Evolutionary conservation across 1,140 invertebrate genomes (phyloP), one percentile per base, ranked within the genome.

Genomic region (Eciton burchellii): DNA sequence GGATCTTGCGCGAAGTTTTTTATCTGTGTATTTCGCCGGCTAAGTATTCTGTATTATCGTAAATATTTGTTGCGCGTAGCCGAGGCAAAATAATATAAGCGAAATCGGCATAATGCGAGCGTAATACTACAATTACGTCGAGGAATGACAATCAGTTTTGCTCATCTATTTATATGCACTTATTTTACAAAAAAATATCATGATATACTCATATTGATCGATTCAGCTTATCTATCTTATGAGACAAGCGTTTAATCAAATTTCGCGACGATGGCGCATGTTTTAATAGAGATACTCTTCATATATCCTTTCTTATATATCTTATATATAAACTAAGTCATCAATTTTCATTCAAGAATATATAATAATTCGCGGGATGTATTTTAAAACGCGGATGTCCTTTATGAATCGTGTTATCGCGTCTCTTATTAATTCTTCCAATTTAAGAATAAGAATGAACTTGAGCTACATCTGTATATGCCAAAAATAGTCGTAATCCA

Each of bases 121-220:
- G 74, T 70, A 70, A 54, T 56, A 70, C 47, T 79, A 35, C 35
- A 68, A 79, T 79, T 79, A 79, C 74, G 74, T 79, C 74, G 74
- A 79, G 45, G 63, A 56, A 79, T 79, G 74, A 79, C 74, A 79
- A 79, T 79, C 74, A 79, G 74, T 79, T 79, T 79, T 79, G 74
- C 74, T 79, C 74, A 79, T 3, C 63, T 79, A 79, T 35, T 79
- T 56, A 56, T 79, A 79, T 79, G 49, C 70, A 79, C 49, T 79
- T 68, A 79, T 70, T 79, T 79, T 79, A 70, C 41, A 12, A 79
- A 79, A 70, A 68, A 77, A 54, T 79, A 79, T 79, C 59, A 79
- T 66, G 41, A 70, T 79, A 24, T 79, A 79, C 35, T 68, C 63
- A 16, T 79, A 79, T 68, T 68, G 35, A 77, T 77, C 74, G 63